Evolutionary conservation across 2,888 invertebrate species (phyloP), one percentile per base, ranked within the genome.

Genomic region (Rapana venosa): DNA sequence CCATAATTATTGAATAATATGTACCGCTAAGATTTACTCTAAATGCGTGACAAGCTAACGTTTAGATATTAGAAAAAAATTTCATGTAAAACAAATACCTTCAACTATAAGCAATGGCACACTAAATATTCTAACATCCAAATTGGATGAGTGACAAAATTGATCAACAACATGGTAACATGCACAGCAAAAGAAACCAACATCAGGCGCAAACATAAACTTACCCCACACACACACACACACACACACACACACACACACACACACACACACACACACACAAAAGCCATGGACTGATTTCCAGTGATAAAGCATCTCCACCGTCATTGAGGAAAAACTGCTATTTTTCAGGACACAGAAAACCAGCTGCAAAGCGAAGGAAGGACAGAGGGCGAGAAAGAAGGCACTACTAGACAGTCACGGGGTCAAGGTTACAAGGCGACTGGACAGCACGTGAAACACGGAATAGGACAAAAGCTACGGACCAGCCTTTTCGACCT

Each of bases 341-440:
- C 47, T 47, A 47, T 47, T 47, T 47, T 47, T 47, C 47, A 47
- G 47, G 47, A 47, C 47, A 8, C 47, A 8, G 47, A 47, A 47
- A 2, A 47, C 47, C 47, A 47, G 47, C 47, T 47, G 47, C 47
- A 47, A 30, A n/a, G n/a, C 26, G n/a, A 74, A 30, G 13, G 26
- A 74, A 13, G 30, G 74, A n/a, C 13, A 30, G n/a, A 74, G 74
- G 30, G 74, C 11, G 17, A 32, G 77, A 20, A 32, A 32, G 77
- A 79, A 79, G 77, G 77, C 77, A 79, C 77, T 79, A 32, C 77
- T 79, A 79, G 77, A 79, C 77, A 79, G 77, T 79, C 77, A 79
- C 77, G 35, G 77, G 77, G 77, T 79, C 32, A 79, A 32, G 20
- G 77, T 4, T 32, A 11, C 13, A 79, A 32, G 77, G 32, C 77